A percentile compares a stretch with the other conserved stretches of the same genome.
Evolutionary conservation across 2,888 invertebrate species (phyloP).

Genomic region (Drosophila birchii): DNA sequence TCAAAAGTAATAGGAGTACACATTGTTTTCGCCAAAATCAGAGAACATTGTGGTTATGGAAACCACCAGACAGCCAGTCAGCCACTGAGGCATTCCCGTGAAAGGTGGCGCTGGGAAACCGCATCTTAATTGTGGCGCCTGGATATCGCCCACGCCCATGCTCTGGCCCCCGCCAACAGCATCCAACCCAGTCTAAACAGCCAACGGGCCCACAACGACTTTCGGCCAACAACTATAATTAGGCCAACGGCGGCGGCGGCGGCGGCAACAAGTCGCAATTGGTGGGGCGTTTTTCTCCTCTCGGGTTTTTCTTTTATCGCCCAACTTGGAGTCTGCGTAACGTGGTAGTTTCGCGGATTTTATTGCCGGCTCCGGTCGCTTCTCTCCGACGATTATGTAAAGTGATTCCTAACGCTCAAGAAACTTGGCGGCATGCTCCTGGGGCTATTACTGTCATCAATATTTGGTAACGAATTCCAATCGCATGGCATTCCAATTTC

Average conservation of each 20-base stretch:
- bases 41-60: not conserved
- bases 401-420: slow-evolving; percentile 31
- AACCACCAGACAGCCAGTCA: not conserved
- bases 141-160: slow-evolving; percentile 50
- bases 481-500: slow-evolving; percentile 59
- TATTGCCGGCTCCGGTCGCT: slow-evolving; percentile 20
- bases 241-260: slow-evolving; percentile 30
- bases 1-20: not conserved
- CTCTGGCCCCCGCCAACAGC: slow-evolving; percentile 47
- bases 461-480: slow-evolving; percentile 73
- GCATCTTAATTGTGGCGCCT: slow-evolving; percentile 62
- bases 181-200: slow-evolving; percentile 5
- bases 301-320: slow-evolving; percentile 12
- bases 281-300: slow-evolving; percentile 23
- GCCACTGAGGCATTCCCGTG: not conserved
- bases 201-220: not conserved
- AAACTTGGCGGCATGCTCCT: slow-evolving; percentile 20
- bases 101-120: slow-evolving; percentile 29
- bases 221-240: slow-evolving; percentile 47
- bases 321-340: slow-evolving; percentile 54
- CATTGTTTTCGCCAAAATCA: slow-evolving; percentile 8
- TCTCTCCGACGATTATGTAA: slow-evolving; percentile 35
- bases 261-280: slow-evolving; percentile 9
- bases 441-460: slow-evolving; percentile 62
- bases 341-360: slow-evolving; percentile 60